Evolutionary conservation across 2,797 vertebrate species (phyloP).

Genomic region (Pseudomugil tenellus): DNA sequence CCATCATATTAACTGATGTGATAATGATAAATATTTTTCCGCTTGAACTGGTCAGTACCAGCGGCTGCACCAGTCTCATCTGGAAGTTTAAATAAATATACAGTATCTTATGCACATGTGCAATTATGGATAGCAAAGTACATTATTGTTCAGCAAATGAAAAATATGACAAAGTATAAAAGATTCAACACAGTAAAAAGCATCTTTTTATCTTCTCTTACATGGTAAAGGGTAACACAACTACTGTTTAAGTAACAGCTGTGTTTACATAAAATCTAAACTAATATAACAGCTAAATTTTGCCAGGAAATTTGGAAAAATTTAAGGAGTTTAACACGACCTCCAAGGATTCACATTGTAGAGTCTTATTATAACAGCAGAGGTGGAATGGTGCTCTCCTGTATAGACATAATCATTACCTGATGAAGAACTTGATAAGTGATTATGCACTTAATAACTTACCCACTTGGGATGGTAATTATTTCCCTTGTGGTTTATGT

Average conservation of each 20-base stretch:
- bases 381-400: slow-evolving; percentile 2
- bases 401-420: neutral
- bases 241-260: neutral
- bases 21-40: slow-evolving; percentile 7
- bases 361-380: slow-evolving; percentile 13
- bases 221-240: neutral
- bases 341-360: neutral
- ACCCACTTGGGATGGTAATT: neutral
- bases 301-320: neutral
- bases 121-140: neutral
- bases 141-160: neutral
- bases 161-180: slow-evolving; percentile 3
- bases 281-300: neutral
- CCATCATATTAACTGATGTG: neutral
- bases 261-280: neutral
- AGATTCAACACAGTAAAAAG: neutral
- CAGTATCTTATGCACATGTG: neutral
- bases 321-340: neutral
- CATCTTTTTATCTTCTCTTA: neutral
- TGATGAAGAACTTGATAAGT: slow-evolving; percentile 14
- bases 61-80: too few relatives aligned
- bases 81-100: slow-evolving; percentile 2
- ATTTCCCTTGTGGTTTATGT: neutral
- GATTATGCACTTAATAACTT: neutral
- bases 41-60: neutral